These are phyloP conservation scores for Cnemophilus loriae DNA, from an alignment of 2,113 vertebrate species.

Conservation along the genomic window DNA sequence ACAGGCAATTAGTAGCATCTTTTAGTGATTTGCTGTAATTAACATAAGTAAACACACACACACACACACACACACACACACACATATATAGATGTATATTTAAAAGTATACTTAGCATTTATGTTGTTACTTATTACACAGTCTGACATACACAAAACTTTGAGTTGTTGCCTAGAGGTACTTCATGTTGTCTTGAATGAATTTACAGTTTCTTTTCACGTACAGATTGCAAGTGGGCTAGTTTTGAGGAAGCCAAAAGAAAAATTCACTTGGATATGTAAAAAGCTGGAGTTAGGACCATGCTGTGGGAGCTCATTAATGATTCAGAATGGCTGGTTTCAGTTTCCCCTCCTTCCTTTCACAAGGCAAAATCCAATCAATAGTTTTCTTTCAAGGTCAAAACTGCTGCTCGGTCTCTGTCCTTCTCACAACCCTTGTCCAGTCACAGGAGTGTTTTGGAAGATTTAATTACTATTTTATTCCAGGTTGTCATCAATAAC, in stretches of 20 bases:
- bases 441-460: not conserved
- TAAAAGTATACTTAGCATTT: not conserved
- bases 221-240: not conserved
- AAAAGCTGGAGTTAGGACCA: conserved; percentile 3
- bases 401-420: conserved; percentile 9
- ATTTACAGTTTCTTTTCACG: not conserved
- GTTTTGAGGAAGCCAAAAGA: not conserved
- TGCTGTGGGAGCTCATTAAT: conserved; percentile 77
- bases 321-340: conserved; percentile 83
- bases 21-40: not conserved
- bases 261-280: not conserved
- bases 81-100: not conserved
- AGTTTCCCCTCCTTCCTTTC: conserved; percentile 74
- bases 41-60: not conserved
- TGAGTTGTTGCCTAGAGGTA: not conserved
- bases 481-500: not conserved
- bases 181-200: not conserved
- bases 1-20: not conserved
- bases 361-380: conserved; percentile 72
- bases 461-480: not conserved
- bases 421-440: not conserved
- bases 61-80: fast-evolving
- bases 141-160: not conserved
- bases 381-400: conserved; percentile 85
- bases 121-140: not conserved